Conservation (phyloP, 2,888 invertebrate genomes). For the Athalia rosae region DNA sequence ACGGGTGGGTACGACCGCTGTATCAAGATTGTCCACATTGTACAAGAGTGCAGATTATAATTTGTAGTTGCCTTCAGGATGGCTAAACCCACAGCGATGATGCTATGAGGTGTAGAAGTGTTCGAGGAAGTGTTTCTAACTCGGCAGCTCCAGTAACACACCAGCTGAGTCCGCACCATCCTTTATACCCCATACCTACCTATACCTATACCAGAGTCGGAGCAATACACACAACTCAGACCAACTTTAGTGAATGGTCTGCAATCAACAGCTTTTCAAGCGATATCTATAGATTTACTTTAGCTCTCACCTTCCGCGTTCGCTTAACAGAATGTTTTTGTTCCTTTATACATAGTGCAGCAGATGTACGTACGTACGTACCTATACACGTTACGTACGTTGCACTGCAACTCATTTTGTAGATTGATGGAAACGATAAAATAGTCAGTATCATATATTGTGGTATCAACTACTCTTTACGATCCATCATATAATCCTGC, state of each 20-base stretch:
- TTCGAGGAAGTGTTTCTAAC: not conserved
- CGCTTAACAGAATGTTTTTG: conserved; percentile 57
- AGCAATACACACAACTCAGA: conserved; percentile 8
- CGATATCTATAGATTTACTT: conserved; percentile 56
- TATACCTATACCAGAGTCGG: not conserved
- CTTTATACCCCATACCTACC: not conserved
- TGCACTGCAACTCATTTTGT: conserved; percentile 58
- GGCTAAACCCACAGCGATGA: not conserved
- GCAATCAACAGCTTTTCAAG: conserved; percentile 36
- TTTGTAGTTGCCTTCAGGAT: conserved; percentile 6
- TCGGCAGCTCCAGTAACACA: no score
- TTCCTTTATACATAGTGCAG: conserved; percentile 52
- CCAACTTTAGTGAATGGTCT: conserved; percentile 19
- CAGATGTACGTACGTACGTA: no score
- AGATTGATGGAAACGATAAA: conserved; percentile 65
- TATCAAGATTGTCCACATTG: not conserved
- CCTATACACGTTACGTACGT: conserved; percentile 4
- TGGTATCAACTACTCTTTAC: no score
- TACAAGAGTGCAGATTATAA: conserved; percentile 4
- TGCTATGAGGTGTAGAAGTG: conserved; percentile 4
- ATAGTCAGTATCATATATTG: conserved; percentile 54
- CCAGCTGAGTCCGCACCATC: no score
- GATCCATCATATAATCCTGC: no score
- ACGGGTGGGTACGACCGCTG: not conserved
- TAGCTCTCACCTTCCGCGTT: conserved; percentile 37